Conservation (phyloP, 2,888 invertebrate genomes). For the Drosophila pegasa region DNA sequence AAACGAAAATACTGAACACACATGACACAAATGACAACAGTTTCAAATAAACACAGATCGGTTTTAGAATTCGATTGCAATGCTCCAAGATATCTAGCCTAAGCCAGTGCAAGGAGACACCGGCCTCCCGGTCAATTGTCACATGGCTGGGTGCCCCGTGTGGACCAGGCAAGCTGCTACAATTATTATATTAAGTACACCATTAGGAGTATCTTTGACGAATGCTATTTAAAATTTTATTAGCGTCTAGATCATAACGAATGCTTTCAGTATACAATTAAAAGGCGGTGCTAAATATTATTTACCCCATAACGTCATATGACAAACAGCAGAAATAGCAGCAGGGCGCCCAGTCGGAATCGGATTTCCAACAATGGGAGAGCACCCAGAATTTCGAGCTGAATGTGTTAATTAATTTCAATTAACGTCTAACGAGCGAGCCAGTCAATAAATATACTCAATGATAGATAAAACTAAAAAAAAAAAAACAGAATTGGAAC, state of each 20-base stretch:
- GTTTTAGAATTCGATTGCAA: neutral
- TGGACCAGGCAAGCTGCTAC: slow-evolving; percentile 10
- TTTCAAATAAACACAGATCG: slow-evolving; percentile 8
- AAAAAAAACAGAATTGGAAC: slow-evolving; percentile 8
- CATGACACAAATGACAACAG: slow-evolving; percentile 13
- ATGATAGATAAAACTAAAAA: slow-evolving; percentile 4
- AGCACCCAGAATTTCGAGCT: slow-evolving; percentile 26
- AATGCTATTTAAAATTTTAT: slow-evolving; percentile 60
- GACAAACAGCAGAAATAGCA: slow-evolving; percentile 54
- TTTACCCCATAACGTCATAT: slow-evolving; percentile 64
- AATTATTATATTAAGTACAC: slow-evolving; percentile 23
- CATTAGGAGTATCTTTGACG: slow-evolving; percentile 32
- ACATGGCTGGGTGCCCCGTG: slow-evolving; percentile 12
- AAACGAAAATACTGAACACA: neutral
- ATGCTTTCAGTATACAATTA: slow-evolving; percentile 58
- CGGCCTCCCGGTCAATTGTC: slow-evolving; percentile 10
- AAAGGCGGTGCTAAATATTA: slow-evolving; percentile 52
- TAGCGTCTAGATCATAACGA: slow-evolving; percentile 59
- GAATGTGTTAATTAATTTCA: slow-evolving; percentile 79
- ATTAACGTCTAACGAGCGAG: slow-evolving; percentile 68
- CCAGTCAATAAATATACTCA: slow-evolving; percentile 25
- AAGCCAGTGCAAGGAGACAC: neutral
- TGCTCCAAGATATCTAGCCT: neutral
- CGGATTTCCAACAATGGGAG: slow-evolving; percentile 41
- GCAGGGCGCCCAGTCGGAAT: slow-evolving; percentile 27